These are phyloP conservation scores for Celastrina argiolus DNA, from an alignment of 2,888 invertebrate genomes.

Conservation along the genomic window DNA sequence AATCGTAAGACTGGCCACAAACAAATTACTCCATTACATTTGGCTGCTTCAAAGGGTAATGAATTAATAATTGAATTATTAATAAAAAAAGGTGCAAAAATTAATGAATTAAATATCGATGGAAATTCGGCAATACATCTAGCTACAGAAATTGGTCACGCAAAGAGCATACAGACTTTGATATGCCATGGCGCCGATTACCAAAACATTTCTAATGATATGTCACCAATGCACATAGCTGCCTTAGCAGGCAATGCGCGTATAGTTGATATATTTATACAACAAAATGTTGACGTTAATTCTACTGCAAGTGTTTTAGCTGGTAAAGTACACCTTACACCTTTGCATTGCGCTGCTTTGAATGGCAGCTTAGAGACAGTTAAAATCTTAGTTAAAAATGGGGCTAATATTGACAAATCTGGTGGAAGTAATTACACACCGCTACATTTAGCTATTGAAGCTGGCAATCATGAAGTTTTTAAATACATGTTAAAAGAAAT, in stretches of 20 bases:
- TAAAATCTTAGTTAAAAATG: conserved; percentile 12
- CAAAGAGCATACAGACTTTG: neutral
- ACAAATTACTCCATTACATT: neutral
- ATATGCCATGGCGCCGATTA: conserved; percentile 6
- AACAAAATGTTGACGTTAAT: neutral
- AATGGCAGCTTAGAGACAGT: conserved; percentile 2
- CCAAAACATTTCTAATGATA: neutral
- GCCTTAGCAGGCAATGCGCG: neutral
- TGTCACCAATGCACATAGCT: conserved; percentile 1
- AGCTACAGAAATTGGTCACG: conserved; percentile 5
- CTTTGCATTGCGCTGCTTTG: conserved; percentile 16
- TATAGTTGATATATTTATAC: neutral
- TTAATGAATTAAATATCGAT: neutral
- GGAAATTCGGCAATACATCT: neutral
- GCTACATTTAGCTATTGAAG: neutral
- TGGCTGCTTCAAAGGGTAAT: neutral
- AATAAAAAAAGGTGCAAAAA: neutral
- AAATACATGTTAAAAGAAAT: conserved; percentile 1
- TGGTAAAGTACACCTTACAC: neutral
- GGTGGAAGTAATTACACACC: conserved; percentile 2
- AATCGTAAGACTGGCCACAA: neutral
- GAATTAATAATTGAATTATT: neutral
- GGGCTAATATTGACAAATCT: neutral
- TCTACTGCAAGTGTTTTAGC: neutral
- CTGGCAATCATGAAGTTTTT: neutral